A percentile compares a stretch with the other conserved stretches of the same genome.
Evolutionary conservation across 2,113 vertebrate genomes (phyloP).

Genomic region (Corvus moneduloides): DNA sequence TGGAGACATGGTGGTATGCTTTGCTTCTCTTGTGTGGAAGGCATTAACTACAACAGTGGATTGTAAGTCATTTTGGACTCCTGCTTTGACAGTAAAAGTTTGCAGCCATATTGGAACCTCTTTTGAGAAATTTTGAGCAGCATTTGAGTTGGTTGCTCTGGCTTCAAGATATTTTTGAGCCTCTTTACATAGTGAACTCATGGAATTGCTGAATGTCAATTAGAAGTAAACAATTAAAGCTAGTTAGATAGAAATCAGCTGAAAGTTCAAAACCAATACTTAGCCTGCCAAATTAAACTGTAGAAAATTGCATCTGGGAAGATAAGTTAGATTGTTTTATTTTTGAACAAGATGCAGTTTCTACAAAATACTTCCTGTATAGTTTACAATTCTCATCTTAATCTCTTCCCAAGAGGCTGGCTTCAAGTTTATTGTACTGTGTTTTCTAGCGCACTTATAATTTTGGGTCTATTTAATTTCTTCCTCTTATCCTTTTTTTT

Average conservation of each 20-base stretch:
- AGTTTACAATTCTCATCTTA: slow-evolving; percentile 15
- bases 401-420: background rate
- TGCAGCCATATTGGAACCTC: background rate
- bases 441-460: background rate
- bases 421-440: background rate
- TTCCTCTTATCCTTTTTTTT: background rate
- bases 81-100: background rate
- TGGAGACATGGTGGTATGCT: background rate
- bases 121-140: background rate
- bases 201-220: background rate
- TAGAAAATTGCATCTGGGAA: background rate
- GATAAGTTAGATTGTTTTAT: background rate
- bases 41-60: background rate
- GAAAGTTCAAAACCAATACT: background rate
- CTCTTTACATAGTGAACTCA: background rate
- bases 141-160: background rate
- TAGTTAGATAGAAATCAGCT: slow-evolving; percentile 19
- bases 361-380: background rate
- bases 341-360: background rate
- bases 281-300: background rate
- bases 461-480: slow-evolving; percentile 18
- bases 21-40: background rate
- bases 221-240: slow-evolving; percentile 43
- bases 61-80: background rate
- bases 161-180: background rate